Evolutionary conservation across 1,140 invertebrate species (phyloP), one percentile per base, ranked within the genome.

Genomic region (Saccostrea glomerata): DNA sequence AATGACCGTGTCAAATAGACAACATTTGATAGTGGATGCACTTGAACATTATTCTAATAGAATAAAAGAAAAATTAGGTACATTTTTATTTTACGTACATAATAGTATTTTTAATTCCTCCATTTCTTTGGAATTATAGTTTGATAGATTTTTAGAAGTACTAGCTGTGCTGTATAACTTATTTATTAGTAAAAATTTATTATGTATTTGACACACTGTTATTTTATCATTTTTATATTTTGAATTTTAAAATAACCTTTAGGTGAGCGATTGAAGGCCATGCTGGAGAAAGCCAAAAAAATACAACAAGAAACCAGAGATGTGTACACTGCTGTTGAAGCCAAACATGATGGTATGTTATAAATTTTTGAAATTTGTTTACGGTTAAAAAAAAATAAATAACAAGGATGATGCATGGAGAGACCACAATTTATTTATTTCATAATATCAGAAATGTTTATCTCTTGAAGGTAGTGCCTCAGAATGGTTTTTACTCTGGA

Each of bases 1-100:
- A 85, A 90, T 90, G 90, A 84, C 86, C 5, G 6, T 84, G 7
- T 36, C 56, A 36, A 86, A 89, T 66, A 47, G 90, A 56, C 55
- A 85, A n/a, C 85, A 90, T 83, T 63, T 87, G 25, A 73, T 89
- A 54, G 36, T 84, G 23, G 88, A 86, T 55, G 73, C 66, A n/a
- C 17, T 86, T 23, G 36, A 63, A 54, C 70, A 86, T 40, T 60
- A 86, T 70, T 40, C 70, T 11, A 36, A 70, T 20, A 86, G 70
- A 73, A 25, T 66, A 55, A 47, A 25, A n/a, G 63, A 40, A 66
- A 86, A 23, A 30, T 86, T 86, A 25, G 85, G 85, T 86, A 86
- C 0, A 73, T 55, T 56, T 84, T 6, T 15, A n/a, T 84, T 20
- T 84, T 36, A 36, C 30, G 30, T 36, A 66, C 60, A 66, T 66